Percentiles rank a stretch among this genome's conserved stretches.
Evolutionary conservation across 1,140 invertebrate genomes (phyloP).

Genomic region (Sitophilus oryzae): DNA sequence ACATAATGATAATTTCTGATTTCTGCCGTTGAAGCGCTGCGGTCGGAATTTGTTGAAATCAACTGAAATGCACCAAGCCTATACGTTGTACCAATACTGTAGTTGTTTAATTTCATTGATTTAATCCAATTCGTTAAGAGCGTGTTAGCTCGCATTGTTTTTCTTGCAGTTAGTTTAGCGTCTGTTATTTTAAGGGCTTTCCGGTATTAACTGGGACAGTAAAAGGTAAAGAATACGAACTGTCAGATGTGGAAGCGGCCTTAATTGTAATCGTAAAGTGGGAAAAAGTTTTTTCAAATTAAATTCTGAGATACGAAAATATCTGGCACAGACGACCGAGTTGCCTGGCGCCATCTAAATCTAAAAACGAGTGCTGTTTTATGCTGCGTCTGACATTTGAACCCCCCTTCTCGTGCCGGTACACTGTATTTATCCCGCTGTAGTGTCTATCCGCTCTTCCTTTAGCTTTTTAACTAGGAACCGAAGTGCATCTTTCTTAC

Average conservation of each 20-base stretch:
- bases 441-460: background rate
- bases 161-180: too few species aligned
- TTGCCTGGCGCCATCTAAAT: constrained; percentile 22
- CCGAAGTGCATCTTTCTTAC: background rate
- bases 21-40: too few species aligned
- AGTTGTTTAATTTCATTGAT: too few species aligned
- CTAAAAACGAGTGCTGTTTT: constrained; percentile 17
- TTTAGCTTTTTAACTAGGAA: background rate
- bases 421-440: constrained; percentile 6
- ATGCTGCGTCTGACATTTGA: constrained; percentile 19
- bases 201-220: too few species aligned
- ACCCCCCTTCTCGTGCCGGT: constrained; percentile 8
- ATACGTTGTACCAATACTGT: too few species aligned
- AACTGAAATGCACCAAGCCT: too few species aligned
- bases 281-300: constrained; percentile 14
- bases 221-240: background rate
- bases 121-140: too few species aligned
- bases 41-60: too few species aligned
- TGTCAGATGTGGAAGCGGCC: background rate
- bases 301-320: constrained; percentile 13
- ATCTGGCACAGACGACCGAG: constrained; percentile 17
- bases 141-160: too few species aligned
- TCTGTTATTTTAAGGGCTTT: too few species aligned
- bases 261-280: background rate
- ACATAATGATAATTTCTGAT: too few species aligned